phyloP scores from a whole-genome alignment of 2,888 invertebrate genomes.

The Cantharis flavilabris region DNA sequence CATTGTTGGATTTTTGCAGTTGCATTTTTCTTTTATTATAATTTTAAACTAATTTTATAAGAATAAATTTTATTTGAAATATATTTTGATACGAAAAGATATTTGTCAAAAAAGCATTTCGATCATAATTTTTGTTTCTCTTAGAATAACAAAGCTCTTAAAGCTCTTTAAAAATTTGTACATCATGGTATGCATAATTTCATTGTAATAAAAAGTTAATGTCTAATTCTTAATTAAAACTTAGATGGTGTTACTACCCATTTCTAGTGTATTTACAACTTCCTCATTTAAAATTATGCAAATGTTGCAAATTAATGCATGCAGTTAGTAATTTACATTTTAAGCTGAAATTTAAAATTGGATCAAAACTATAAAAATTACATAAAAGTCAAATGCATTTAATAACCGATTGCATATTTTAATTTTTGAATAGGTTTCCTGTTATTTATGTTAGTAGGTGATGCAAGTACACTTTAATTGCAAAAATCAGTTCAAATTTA shows the following conservation, averaged over 20 bases:
- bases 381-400: not conserved
- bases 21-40: no score
- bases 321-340: not conserved
- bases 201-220: not conserved
- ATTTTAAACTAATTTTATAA: no score
- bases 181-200: not conserved
- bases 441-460: not conserved
- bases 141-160: no score
- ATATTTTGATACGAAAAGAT: no score
- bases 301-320: not conserved
- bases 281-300: not conserved
- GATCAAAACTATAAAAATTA: not conserved
- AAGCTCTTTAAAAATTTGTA: no score
- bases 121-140: no score
- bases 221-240: not conserved
- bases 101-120: no score
- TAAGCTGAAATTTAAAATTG: not conserved
- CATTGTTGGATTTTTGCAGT: no score
- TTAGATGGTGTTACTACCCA: not conserved
- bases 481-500: not conserved
- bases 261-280: not conserved
- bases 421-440: not conserved
- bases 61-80: no score
- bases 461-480: not conserved
- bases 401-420: not conserved